Base-by-base conservation (phyloP, 1,140 invertebrate species). In the Elymnias hypermnestra region DNA sequence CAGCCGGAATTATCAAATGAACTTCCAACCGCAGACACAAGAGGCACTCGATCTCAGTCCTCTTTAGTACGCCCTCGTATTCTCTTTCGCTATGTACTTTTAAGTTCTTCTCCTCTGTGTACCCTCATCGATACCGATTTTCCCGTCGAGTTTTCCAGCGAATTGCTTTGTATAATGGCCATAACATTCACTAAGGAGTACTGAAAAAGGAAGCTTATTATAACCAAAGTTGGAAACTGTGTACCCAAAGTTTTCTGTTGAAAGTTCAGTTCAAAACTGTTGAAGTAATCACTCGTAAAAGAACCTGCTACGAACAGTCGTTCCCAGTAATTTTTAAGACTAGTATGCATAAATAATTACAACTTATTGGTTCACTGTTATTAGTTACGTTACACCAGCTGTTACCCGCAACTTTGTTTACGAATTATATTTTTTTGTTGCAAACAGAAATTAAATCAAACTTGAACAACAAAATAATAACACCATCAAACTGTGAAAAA, bases 81-180 rank as follows among this genome's bases (percentile, higher is more conserved):
- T 12, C 26, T 29, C 26, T 29, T 29, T 4, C 26, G 13, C 26
- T 29, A 12, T 29, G 26, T 29, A 29, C 26, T 12, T 29, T 29
- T 29, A 29, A 4, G 26, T 29, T 12, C 26, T 13, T 12, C 13
- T 29, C 13, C 26, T 3, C 38, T 31, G 26, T 41, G 39, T 41
- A 41, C 39, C 25, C 39, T 31, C 26, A 29, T 41, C 39, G 25
- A 31, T 41, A 29, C 25, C 39, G 39, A 41, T 41, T 41, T 41
- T 29, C 25, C 14, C 26, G 9, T 29, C 39, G 17, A 41, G 15
- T 41, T 29, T 41, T 41, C 39, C 26, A 12, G 2, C 26, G 26
- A 29, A 29, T 13, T 5, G 26, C 9, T 29, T 29, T 29, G 26
- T 12, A 29, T 29, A 29, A 29, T 13, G 26, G 7, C 26, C 2